Conservation (phyloP, 64 coral and sea anemone genomes). For the Montipora capricornis region DNA sequence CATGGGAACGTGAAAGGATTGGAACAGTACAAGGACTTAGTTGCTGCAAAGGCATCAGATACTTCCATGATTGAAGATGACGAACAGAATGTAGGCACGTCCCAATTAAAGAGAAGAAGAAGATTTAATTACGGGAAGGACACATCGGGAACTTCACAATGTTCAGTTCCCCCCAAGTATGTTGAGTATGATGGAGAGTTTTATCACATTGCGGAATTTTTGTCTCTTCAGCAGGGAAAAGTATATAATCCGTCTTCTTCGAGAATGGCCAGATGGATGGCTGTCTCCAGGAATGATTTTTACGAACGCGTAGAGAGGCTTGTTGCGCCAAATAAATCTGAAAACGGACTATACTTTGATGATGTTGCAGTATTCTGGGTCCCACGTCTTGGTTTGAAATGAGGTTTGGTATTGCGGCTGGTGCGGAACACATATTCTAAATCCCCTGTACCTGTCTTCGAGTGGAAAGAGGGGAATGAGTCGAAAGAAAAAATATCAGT, state of each 20-base stretch:
- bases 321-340: background rate
- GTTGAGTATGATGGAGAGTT: conserved; percentile 49
- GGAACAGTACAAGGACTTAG: too few species aligned
- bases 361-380: conserved; percentile 43
- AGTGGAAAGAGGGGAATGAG: background rate
- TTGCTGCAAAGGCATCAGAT: too few species aligned
- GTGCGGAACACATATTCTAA: background rate
- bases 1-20: too few species aligned
- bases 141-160: too few species aligned
- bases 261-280: conserved; percentile 44
- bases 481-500: conserved; percentile 4
- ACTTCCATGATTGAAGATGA: too few species aligned
- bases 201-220: conserved; percentile 55
- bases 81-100: background rate
- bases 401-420: background rate
- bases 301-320: too few species aligned
- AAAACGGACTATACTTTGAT: background rate
- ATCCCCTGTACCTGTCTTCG: too few species aligned
- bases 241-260: conserved; percentile 32
- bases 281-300: background rate
- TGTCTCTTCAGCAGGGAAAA: conserved; percentile 54
- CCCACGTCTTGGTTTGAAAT: background rate
- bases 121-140: background rate
- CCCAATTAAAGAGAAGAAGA: background rate
- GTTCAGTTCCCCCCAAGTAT: background rate